phyloP scores from a whole-genome alignment of 2,888 invertebrate genomes.

The Drosophila nr. fundita region DNA sequence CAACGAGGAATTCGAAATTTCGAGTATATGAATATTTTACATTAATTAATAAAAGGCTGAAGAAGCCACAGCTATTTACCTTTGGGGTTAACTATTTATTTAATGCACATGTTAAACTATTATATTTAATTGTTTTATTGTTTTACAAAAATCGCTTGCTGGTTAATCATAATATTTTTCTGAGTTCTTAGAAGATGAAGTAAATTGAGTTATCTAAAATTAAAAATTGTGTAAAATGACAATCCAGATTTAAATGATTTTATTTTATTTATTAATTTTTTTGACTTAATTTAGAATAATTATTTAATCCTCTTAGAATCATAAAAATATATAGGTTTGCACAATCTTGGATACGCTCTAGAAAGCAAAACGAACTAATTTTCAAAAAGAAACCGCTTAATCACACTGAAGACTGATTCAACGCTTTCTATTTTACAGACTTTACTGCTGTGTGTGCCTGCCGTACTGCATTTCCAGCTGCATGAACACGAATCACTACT shows the following conservation, averaged over 20 bases:
- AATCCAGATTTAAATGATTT: background rate
- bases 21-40: background rate
- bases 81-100: background rate
- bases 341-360: background rate
- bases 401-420: background rate
- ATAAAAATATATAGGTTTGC: background rate
- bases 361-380: background rate
- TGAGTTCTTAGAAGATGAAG: background rate
- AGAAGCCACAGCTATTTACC: background rate
- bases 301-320: background rate
- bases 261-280: background rate
- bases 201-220: background rate
- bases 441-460: conserved; percentile 80
- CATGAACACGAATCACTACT: conserved; percentile 80
- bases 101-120: background rate
- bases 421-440: conserved; percentile 45
- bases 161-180: background rate
- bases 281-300: background rate
- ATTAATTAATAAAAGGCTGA: background rate
- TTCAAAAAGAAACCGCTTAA: background rate
- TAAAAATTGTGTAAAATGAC: background rate
- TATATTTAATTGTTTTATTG: background rate
- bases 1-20: background rate
- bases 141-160: background rate
- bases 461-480: conserved; percentile 81